Evolutionary conservation across 2,888 invertebrate species (phyloP), one percentile per base, ranked within the genome.

Genomic region (Scelioninae gen. 2): DNA sequence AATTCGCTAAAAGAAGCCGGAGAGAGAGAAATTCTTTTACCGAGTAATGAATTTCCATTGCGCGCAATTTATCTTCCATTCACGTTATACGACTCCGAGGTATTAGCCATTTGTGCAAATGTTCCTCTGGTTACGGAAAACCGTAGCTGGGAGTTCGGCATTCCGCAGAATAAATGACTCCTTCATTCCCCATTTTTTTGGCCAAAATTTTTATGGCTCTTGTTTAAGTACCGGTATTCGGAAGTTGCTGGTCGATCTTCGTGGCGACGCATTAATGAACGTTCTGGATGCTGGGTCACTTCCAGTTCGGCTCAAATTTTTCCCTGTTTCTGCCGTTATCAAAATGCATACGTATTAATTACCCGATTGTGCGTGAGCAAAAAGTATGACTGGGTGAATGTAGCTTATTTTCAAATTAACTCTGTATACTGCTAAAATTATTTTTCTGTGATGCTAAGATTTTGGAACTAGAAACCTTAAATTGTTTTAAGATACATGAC

Each of bases 11-110:
- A 64, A 70, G 74, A 74, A 70, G 65, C 65, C 46, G 50, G 64
- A 55, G 50, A 75, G 50, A 75, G 68, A 68, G 68, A 75, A 74
- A 75, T 75, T 75, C 68, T 68, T 71, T 73, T 68, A 73, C 55
- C 60, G n/a, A 70, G 73, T 70, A 75, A 75, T 75, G 73, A 75
- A 74, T 76, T 76, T 74, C 72, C 72, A 76, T 65, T 76, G 69
- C 64, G 61, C 69, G 58, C 72, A 67, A 72, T 76, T 74, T 76
- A 74, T 76, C 74, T 73, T 76, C 73, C 13, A 60, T 72, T 73
- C 73, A 60, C 76, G 67, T 67, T 68, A 71, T 74, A 74, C 73
- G 72, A 70, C 68, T 73, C 52, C 46, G 57, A 58, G 68, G 73
- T 71, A 76, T 61, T 73, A 73, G 71, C 68, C 55, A 68, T 73